phyloP scores from a whole-genome alignment of 2,113 vertebrate species.

The Caloenas nicobarica region DNA sequence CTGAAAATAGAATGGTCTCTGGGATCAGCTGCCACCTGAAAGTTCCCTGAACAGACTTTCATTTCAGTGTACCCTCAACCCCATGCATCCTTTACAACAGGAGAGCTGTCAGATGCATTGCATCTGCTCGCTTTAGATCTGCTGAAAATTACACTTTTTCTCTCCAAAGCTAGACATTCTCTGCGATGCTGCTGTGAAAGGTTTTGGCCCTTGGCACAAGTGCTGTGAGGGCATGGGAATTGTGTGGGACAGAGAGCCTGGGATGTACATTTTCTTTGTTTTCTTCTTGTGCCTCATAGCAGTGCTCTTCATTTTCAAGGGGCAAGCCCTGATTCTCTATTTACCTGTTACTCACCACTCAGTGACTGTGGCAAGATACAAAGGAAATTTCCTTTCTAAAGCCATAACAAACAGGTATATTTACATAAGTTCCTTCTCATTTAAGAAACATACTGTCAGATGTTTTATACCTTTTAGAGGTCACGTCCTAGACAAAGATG shows the following conservation, averaged over 20 bases:
- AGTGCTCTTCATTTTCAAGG: not conserved
- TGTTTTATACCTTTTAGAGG: not conserved
- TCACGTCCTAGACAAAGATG: not conserved
- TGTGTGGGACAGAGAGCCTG: not conserved
- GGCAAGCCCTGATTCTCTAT: not conserved
- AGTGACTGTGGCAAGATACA: not conserved
- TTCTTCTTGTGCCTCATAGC: rapidly evolving
- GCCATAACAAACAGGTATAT: rapidly evolving
- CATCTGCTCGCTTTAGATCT: not conserved
- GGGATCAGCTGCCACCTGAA: not conserved
- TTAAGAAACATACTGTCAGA: not conserved
- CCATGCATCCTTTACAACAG: not conserved
- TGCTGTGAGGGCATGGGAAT: not conserved
- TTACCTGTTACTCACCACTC: not conserved
- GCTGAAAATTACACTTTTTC: not conserved
- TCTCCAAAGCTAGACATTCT: not conserved
- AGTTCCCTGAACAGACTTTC: not conserved
- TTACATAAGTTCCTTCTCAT: not conserved
- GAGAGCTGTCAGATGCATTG: not conserved
- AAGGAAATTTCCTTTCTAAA: not conserved
- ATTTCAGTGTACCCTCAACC: not conserved
- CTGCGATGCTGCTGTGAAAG: rapidly evolving
- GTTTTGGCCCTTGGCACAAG: not conserved
- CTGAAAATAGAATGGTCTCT: not conserved
- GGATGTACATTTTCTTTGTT: not conserved